Conservation (phyloP, 2,888 invertebrate genomes). For the Dysmachus trigonus region DNA sequence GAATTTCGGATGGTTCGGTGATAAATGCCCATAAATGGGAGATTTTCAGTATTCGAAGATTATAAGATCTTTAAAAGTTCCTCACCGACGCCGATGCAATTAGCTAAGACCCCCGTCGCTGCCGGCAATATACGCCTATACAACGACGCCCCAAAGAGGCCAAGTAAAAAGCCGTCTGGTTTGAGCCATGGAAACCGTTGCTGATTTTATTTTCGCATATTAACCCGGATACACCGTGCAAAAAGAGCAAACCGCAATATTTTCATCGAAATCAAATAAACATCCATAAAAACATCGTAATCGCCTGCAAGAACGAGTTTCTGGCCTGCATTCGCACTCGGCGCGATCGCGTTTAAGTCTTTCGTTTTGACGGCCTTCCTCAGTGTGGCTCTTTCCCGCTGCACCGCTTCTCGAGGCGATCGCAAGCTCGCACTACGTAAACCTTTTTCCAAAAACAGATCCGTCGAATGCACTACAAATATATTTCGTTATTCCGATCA, state of each 20-base stretch:
- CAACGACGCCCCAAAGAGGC: not conserved
- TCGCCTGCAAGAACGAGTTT: not conserved
- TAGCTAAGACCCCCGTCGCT: not conserved
- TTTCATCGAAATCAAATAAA: not conserved
- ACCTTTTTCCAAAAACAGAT: not conserved
- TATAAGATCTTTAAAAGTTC: not conserved
- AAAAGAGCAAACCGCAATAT: not conserved
- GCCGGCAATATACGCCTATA: not conserved
- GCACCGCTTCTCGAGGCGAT: not conserved
- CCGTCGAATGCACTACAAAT: not conserved
- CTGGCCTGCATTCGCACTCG: not conserved
- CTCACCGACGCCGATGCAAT: not conserved
- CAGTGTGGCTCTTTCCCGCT: not conserved
- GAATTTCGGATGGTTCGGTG: not conserved
- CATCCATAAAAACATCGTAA: not conserved
- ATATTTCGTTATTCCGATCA: conserved; percentile 14
- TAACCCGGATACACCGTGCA: not conserved
- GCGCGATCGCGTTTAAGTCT: not conserved
- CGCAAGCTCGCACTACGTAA: not conserved
- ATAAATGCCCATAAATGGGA: not conserved
- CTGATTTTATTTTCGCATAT: not conserved
- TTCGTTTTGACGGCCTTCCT: not conserved
- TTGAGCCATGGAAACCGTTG: not conserved
- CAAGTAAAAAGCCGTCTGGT: not conserved
- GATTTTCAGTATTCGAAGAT: not conserved